Evolutionary conservation across 2,888 invertebrate species (phyloP), one percentile per base, ranked within the genome.

Genomic region (Dicranocentrus wangi): DNA sequence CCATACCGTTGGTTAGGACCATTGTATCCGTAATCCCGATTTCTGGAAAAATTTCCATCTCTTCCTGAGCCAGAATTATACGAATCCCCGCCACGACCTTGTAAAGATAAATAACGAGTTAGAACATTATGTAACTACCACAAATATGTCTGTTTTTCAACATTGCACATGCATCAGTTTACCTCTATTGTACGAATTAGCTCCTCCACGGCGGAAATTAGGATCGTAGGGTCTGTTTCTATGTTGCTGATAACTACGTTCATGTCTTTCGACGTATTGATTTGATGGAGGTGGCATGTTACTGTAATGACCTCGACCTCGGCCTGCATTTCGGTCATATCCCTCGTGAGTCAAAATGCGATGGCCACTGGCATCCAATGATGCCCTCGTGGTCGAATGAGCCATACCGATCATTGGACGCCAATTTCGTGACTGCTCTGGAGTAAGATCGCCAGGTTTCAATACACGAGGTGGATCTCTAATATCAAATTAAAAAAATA

Each of bases 371-470:
- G 88, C 88, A 76, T 92, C 93, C 82, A 96, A 88, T 27, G 90
- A 90, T 15, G 93, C 95, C 83, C 92, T 89, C 80, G 92, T 92
- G 83, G 90, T 90, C 1, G 93, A 90, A 5, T 91, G 91, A 21
- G 90, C 91, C 91, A 95, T 94, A 1, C 96, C 96, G 83, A 94
- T 93, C 87, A 92, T 92, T 5, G 95, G 94, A 73, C 93, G 90
- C 92, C 93, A 95, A 88, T 93, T 93, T 88, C 92, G 91, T 17
- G 83, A 85, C 61, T 86, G 86, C 27, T 91, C 90, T n/a, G 90
- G 90, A 1, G 89, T 89, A 81, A 94, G 91, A 88, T 94, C 93
- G 43, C 92, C 93, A 0, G 96, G 94, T 88, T 95, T 95, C 73
- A 97, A 90, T 8, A 95, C 93, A 83, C 91, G 90, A 0, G 92